A percentile compares a stretch with the other conserved stretches of the same genome.
Conservation (phyloP, 1,140 invertebrate species). For the Melanaphis sacchari region DNA sequence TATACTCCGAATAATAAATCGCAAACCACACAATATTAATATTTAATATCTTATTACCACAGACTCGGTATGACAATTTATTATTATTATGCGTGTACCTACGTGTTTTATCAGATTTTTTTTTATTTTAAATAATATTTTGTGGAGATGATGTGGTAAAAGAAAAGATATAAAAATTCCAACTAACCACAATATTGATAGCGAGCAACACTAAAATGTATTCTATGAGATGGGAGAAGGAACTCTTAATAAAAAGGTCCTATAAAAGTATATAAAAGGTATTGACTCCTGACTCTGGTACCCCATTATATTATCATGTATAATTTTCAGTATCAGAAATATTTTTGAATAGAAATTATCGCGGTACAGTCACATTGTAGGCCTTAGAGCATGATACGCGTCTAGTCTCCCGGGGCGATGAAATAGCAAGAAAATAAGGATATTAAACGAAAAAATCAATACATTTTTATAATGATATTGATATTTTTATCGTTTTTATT, state of each 20-base stretch:
- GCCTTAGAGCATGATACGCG: background rate
- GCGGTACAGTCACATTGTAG: background rate
- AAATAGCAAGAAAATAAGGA: background rate
- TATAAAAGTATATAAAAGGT: background rate
- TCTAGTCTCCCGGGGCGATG: background rate
- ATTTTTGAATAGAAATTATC: background rate
- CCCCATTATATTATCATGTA: background rate
- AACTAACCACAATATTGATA: background rate
- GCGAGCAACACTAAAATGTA: background rate
- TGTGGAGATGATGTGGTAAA: background rate
- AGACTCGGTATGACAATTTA: background rate
- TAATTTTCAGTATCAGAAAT: background rate
- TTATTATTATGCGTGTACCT: background rate
- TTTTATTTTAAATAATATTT: background rate
- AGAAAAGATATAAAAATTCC: background rate
- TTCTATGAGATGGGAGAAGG: background rate
- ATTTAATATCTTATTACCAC: background rate
- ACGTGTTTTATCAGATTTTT: background rate
- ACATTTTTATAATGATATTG: background rate
- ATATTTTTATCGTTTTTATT: slow-evolving; percentile 2
- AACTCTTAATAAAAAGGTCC: background rate
- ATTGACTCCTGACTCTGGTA: background rate
- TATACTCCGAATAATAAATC: background rate
- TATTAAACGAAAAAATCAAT: slow-evolving; percentile 6
- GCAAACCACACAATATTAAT: background rate